Conservation (phyloP, 2,888 invertebrate species). For the Apamea crenata region DNA sequence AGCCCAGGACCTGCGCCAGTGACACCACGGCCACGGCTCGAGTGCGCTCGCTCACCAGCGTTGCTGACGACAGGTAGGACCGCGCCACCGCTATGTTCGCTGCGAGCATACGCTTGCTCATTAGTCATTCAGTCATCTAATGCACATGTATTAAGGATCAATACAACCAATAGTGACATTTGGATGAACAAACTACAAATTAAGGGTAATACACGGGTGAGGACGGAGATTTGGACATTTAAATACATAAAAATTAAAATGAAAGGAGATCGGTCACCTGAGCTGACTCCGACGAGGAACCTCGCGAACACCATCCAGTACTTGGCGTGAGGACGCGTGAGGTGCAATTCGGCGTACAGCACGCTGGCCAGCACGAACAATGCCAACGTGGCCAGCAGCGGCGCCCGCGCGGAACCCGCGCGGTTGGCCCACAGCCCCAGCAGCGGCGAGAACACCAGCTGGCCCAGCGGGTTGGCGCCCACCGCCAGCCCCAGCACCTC, state of each 20-base stretch:
- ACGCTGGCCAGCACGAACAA: slow-evolving; percentile 94
- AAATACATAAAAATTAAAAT: slow-evolving; percentile 1
- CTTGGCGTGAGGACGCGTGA: slow-evolving; percentile 91
- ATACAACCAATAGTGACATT: background rate
- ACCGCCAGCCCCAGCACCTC: slow-evolving; percentile 96
- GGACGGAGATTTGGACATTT: background rate
- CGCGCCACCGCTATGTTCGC: slow-evolving; percentile 96
- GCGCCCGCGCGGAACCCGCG: slow-evolving; percentile 92
- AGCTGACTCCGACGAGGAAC: slow-evolving; percentile 95
- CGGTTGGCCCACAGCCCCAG: slow-evolving; percentile 96
- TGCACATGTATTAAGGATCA: background rate
- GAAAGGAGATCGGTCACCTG: slow-evolving; percentile 89
- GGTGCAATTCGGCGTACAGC: slow-evolving; percentile 94
- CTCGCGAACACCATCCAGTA: slow-evolving; percentile 94
- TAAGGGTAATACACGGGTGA: background rate
- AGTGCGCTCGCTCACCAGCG: slow-evolving; percentile 94
- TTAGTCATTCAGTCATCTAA: background rate
- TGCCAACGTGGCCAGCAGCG: slow-evolving; percentile 92
- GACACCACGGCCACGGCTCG: slow-evolving; percentile 96
- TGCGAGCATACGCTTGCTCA: slow-evolving; percentile 69
- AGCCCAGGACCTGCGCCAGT: slow-evolving; percentile 96
- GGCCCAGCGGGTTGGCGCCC: slow-evolving; percentile 96
- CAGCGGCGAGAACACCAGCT: slow-evolving; percentile 96
- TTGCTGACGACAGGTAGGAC: slow-evolving; percentile 96
- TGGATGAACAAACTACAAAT: background rate